phyloP scores from a whole-genome alignment of 1,140 invertebrate species.

The Psix sp. region DNA sequence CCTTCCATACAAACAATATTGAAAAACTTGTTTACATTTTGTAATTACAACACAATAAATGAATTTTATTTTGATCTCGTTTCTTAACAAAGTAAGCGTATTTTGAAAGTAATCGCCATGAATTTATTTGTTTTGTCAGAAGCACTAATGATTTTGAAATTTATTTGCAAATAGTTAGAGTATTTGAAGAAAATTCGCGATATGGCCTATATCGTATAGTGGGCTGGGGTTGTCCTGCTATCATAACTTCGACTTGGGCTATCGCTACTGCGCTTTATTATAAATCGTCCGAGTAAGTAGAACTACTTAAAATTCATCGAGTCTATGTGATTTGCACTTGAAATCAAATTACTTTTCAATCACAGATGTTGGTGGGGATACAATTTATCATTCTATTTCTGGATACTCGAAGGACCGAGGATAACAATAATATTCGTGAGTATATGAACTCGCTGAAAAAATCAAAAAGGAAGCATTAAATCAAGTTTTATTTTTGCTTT shows the following conservation, averaged over 20 bases:
- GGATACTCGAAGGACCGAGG: constrained; percentile 91
- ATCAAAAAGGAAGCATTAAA: too few relatives aligned
- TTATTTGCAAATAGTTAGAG: constrained; percentile 79
- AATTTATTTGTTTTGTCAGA: too few relatives aligned
- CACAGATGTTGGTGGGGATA: constrained; percentile 90
- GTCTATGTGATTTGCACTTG: constrained; percentile 76
- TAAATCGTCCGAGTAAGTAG: constrained; percentile 73
- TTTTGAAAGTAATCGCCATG: too few relatives aligned
- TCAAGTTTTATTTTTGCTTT: too few relatives aligned
- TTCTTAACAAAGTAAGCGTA: too few relatives aligned
- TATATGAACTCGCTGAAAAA: too few relatives aligned
- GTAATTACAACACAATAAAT: too few relatives aligned
- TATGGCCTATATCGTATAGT: constrained; percentile 84
- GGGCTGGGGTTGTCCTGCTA: constrained; percentile 88
- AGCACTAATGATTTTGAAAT: too few relatives aligned
- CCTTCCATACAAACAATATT: too few relatives aligned
- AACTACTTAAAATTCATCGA: constrained; percentile 71
- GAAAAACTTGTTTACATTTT: too few relatives aligned
- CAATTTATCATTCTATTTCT: constrained; percentile 87
- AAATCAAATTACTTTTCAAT: constrained; percentile 38
- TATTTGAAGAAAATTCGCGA: constrained; percentile 87
- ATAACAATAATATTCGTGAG: constrained; percentile 86
- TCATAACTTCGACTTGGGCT: constrained; percentile 86
- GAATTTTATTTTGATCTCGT: too few relatives aligned
- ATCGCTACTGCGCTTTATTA: constrained; percentile 80